Base-by-base conservation (phyloP, 2,888 invertebrate genomes). In the Plagodis dolabraria region DNA sequence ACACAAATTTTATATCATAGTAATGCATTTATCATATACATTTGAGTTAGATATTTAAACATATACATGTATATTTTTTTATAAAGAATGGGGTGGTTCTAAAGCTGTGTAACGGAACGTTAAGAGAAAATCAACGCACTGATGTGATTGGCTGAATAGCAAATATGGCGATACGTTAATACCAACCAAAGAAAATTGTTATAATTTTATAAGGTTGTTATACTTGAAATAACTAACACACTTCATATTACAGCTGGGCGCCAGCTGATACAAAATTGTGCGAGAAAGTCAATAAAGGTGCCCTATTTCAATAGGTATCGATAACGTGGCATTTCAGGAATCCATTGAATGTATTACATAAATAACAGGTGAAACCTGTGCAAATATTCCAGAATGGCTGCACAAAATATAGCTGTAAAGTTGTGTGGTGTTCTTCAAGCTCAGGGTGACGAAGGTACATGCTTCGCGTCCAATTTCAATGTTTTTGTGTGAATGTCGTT, bases 371-470 rank as follows among this genome's bases (percentile, higher is more conserved):
- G 74, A 68, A 77, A 69, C 74, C 64, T 46, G 56, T 49, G 54
- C 65, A 51, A 72, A 67, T 73, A 67, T 22, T 33, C 58, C 51
- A 68, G 65, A 71, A 92, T 92, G 92, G 77, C 91, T 49, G 75
- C 79, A 45, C 89, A 94, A 79, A 94, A 94, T 78, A 89, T 94
- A 67, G 94, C 94, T 47, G 93, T 93, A 7, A 94, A 94, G 81
- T 84, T 94, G 68, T 94, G 94, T 77, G 93, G 93, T 42, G 79
- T 94, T 65, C 82, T 94, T 65, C 93, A 93, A 74, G 75, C 87
- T 42, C 89, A 91, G 74, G 81, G 86, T 60, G 84, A 89, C 57
- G 83, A 87, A 82, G 94, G 94, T 94, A 83, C n/a, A n/a, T n/a
- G n/a, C 68, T 77, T 82, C 58, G 60, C 47, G 43, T 63, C 46